phyloP scores from a whole-genome alignment of 2,888 invertebrate genomes.

The Cryptocephalus primarius region DNA sequence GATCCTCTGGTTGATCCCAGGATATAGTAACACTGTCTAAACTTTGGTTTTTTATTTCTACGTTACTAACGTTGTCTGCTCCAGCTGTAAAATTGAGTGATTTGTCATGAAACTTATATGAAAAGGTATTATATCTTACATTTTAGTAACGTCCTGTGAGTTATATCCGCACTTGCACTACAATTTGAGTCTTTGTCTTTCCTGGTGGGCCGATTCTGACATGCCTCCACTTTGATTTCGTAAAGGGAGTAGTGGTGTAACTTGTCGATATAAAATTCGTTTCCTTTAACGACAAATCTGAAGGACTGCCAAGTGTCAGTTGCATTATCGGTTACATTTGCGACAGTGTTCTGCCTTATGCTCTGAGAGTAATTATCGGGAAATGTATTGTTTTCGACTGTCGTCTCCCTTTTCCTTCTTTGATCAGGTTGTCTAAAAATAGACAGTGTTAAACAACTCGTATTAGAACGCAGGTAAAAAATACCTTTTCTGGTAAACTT shows the following conservation, averaged over 20 bases:
- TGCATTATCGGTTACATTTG: conserved; percentile 23
- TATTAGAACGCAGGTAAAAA: too few species aligned
- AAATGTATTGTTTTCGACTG: background rate
- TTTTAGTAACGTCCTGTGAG: conserved; percentile 36
- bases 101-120: background rate
- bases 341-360: conserved; percentile 3
- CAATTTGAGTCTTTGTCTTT: conserved; percentile 40
- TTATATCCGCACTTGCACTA: conserved; percentile 39
- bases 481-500: conserved; percentile 48
- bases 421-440: too few species aligned
- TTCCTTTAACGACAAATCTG: conserved; percentile 24
- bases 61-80: conserved; percentile 53
- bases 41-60: conserved; percentile 42
- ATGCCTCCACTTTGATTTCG: conserved; percentile 64
- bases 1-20: conserved; percentile 73
- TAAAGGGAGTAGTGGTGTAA: conserved; percentile 72
- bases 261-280: conserved; percentile 44
- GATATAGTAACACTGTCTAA: conserved; percentile 51
- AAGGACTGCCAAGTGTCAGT: conserved; percentile 23
- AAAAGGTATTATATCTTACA: conserved; percentile 10
- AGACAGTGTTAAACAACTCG: too few species aligned
- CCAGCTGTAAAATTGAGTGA: conserved; percentile 40
- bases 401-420: conserved; percentile 3
- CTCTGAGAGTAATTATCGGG: background rate
- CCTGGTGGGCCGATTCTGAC: conserved; percentile 52